A percentile compares a stretch with the other conserved stretches of the same genome.
Conservation (phyloP, 2,113 vertebrate species). For the Cariama cristata region DNA sequence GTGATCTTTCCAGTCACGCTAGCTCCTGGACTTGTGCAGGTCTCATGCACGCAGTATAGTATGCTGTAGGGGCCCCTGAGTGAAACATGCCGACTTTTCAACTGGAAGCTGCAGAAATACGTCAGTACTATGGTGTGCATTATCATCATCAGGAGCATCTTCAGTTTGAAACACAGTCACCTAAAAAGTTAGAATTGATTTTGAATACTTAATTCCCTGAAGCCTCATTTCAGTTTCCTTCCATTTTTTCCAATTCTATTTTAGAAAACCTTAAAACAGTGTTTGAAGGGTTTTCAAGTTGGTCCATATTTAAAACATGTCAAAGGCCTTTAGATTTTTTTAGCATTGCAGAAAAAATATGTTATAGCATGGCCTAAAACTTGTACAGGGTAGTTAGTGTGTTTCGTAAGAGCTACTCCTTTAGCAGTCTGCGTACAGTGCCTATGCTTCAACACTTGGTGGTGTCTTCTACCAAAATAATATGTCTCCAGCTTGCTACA, state of each 20-base stretch:
- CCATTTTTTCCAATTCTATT: not conserved
- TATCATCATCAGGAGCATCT: not conserved
- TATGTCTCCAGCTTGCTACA: fast-evolving
- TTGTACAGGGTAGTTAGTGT: fast-evolving
- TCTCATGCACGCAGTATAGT: not conserved
- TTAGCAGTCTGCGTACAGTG: not conserved
- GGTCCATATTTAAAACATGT: not conserved
- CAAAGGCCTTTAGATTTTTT: not conserved
- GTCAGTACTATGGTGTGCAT: not conserved
- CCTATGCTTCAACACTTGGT: not conserved
- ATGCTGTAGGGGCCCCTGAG: not conserved
- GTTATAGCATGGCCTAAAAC: not conserved
- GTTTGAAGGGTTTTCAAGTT: not conserved
- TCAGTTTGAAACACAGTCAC: not conserved
- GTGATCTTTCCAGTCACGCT: not conserved
- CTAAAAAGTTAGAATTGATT: not conserved
- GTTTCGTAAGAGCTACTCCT: fast-evolving
- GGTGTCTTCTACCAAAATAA: not conserved
- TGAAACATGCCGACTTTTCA: not conserved
- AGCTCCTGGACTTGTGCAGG: not conserved
- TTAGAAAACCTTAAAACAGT: not conserved
- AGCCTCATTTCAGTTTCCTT: not conserved
- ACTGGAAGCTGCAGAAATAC: not conserved
- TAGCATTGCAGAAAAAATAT: not conserved
- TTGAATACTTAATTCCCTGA: not conserved